phyloP scores from a whole-genome alignment of 2,888 invertebrate species.

The Troides helena region DNA sequence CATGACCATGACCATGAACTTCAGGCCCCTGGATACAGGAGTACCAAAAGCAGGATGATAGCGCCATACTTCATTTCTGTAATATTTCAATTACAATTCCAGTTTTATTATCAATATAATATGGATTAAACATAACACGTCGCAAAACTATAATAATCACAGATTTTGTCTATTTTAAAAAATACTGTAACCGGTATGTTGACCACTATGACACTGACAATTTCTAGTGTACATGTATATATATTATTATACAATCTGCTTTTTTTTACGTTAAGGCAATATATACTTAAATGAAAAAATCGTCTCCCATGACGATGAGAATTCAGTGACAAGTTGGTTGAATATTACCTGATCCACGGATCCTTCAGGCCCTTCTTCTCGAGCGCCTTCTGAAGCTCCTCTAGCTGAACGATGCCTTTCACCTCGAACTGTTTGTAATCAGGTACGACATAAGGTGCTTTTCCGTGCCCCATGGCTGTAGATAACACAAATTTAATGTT shows the following conservation, averaged over 20 bases:
- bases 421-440: conserved; percentile 86
- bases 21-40: conserved; percentile 56
- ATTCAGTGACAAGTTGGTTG: neutral
- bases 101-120: neutral
- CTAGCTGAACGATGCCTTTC: conserved; percentile 83
- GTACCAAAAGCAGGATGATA: conserved; percentile 84
- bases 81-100: neutral
- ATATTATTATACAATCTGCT: no score
- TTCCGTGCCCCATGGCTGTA: conserved; percentile 58
- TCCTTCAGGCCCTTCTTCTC: conserved; percentile 87
- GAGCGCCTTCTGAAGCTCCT: conserved; percentile 82
- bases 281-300: neutral
- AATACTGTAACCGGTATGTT: no score
- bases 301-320: neutral
- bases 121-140: neutral
- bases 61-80: conserved; percentile 91
- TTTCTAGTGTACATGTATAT: no score
- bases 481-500: conserved; percentile 30
- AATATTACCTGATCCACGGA: conserved; percentile 89
- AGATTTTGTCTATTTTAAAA: neutral
- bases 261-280: no score
- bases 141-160: neutral
- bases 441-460: conserved; percentile 83
- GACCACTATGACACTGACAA: no score
- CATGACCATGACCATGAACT: no score